phyloP scores from a whole-genome alignment of 1,140 invertebrate species.

The Drosophila sechellia region DNA sequence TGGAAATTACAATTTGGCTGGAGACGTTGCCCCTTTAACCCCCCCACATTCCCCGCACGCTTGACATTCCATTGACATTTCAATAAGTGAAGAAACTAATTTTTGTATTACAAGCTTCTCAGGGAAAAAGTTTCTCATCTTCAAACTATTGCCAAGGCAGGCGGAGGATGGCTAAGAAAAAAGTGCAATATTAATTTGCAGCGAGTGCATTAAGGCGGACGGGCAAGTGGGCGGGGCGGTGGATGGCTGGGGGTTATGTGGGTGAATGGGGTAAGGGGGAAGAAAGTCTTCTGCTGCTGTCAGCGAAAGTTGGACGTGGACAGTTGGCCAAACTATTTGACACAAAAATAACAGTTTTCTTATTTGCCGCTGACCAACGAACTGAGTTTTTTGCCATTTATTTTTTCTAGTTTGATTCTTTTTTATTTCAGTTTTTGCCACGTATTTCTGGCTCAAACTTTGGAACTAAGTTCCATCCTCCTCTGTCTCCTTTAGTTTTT shows the following conservation, averaged over 20 bases:
- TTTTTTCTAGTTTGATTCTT: constrained; percentile 12
- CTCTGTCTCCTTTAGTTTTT: constrained; percentile 11
- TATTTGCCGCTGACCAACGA: constrained; percentile 60
- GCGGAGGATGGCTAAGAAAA: constrained; percentile 35
- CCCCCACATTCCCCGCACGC: not conserved
- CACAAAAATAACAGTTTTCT: constrained; percentile 80
- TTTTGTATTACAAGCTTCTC: constrained; percentile 62
- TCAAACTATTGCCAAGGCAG: constrained; percentile 33
- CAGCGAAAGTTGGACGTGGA: constrained; percentile 80
- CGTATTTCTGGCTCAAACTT: constrained; percentile 46
- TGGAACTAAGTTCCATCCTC: constrained; percentile 47
- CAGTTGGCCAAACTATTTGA: constrained; percentile 81
- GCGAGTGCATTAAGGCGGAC: constrained; percentile 72
- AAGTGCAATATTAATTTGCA: constrained; percentile 82
- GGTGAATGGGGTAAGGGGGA: constrained; percentile 9
- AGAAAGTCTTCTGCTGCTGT: constrained; percentile 66
- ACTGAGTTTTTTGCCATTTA: constrained; percentile 51
- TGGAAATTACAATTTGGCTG: constrained; percentile 78
- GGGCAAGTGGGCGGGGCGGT: not conserved
- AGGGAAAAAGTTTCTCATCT: constrained; percentile 65
- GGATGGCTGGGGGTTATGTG: not conserved
- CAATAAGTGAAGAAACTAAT: constrained; percentile 83
- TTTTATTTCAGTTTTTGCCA: constrained; percentile 35
- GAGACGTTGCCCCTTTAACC: constrained; percentile 20
- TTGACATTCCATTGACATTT: constrained; percentile 79